A percentile compares a stretch with the other conserved stretches of the same genome.
Conservation (phyloP, 2,888 invertebrate species). For the Synergus gifuensis region DNA sequence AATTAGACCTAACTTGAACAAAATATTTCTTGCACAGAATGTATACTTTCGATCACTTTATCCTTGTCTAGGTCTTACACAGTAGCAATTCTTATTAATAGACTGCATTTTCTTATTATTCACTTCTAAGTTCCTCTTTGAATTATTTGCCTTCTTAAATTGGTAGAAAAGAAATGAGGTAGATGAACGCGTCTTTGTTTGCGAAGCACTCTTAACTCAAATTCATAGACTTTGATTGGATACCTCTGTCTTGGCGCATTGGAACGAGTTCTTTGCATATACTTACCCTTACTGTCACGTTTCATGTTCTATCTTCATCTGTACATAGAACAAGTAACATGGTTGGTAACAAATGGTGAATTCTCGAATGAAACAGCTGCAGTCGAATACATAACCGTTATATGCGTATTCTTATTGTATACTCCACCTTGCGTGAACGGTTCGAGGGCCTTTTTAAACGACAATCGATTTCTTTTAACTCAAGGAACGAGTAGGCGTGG, state of each 20-base stretch:
- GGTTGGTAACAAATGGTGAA: constrained; percentile 18
- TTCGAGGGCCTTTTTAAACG: constrained; percentile 12
- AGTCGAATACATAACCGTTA: background rate
- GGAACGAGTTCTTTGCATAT: constrained; percentile 33
- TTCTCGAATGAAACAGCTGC: background rate
- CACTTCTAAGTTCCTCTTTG: constrained; percentile 13
- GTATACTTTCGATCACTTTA: background rate
- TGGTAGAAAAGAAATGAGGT: constrained; percentile 26
- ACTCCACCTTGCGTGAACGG: constrained; percentile 24
- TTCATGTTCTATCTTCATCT: constrained; percentile 33
- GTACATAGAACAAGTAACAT: constrained; percentile 26
- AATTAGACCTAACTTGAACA: too few relatives aligned
- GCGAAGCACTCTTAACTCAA: constrained; percentile 31
- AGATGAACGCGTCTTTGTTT: constrained; percentile 39
- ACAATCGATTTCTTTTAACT: constrained; percentile 16
- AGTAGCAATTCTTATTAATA: constrained; percentile 11
- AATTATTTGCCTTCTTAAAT: background rate
- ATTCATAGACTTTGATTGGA: constrained; percentile 38
- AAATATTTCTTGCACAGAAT: background rate
- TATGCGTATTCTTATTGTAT: constrained; percentile 2
- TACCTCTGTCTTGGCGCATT: constrained; percentile 39
- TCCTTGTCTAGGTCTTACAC: background rate
- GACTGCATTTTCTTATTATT: constrained; percentile 14
- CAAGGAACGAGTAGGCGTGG: background rate
- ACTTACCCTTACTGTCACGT: constrained; percentile 26